These are phyloP conservation scores for Ferrisia virgata DNA, from an alignment of 2,888 invertebrate species.

Conservation along the genomic window DNA sequence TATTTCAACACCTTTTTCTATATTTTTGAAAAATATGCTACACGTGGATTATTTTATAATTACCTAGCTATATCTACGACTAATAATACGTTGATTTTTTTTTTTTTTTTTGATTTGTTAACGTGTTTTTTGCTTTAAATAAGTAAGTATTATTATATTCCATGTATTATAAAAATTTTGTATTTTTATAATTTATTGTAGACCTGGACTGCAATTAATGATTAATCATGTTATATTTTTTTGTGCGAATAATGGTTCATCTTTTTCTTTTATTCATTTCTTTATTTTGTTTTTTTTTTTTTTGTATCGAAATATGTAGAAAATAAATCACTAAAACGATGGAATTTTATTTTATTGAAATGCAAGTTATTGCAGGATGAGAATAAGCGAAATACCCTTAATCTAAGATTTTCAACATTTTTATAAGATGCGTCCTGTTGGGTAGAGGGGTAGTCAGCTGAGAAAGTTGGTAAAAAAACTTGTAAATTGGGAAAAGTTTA, in stretches of 20 bases:
- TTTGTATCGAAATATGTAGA: neutral
- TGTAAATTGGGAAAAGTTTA: too few species aligned
- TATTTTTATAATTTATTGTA: slow-evolving; percentile 1
- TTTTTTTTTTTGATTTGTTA: neutral
- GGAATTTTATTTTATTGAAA: too few species aligned
- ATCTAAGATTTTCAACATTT: too few species aligned
- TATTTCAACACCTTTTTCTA: neutral
- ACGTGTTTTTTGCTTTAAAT: neutral
- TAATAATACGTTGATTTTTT: neutral
- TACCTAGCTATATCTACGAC: neutral
- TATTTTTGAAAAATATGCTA: neutral
- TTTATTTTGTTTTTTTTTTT: neutral
- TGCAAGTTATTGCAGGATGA: too few species aligned
- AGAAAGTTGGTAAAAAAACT: too few species aligned
- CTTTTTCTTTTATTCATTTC: neutral
- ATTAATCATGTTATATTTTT: neutral
- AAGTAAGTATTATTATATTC: too few species aligned
- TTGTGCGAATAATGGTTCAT: neutral
- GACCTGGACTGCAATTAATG: neutral
- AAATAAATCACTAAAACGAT: neutral
- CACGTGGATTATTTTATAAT: neutral
- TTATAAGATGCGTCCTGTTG: too few species aligned
- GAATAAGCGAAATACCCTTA: too few species aligned
- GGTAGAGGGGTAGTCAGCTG: too few species aligned
- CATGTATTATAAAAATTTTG: neutral